Conservation (phyloP, 37 sponge, comb jelly and placozoan species). For the Oopsacas minuta region DNA sequence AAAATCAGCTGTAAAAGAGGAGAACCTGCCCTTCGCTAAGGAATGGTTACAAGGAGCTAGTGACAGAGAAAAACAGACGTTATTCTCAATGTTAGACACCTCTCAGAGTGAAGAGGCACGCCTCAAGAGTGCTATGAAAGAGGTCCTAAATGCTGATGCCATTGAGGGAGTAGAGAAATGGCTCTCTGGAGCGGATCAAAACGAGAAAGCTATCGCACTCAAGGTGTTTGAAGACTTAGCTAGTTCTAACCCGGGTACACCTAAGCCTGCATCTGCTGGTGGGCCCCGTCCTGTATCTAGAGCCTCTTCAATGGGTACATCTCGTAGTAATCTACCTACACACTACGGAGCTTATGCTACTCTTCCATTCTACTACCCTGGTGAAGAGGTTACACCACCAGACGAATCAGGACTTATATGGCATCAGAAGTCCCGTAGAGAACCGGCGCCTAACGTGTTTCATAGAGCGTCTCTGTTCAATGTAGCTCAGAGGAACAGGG, state of each 20-base stretch:
- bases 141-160: background rate
- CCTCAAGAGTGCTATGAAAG: conserved; percentile 13
- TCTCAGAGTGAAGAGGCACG: background rate
- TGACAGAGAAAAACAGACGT: background rate
- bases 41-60: background rate
- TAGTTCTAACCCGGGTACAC: background rate
- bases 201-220: conserved; percentile 12
- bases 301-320: background rate
- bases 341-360: conserved; percentile 1
- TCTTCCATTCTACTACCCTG: conserved; percentile 15
- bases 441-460: conserved; percentile 65
- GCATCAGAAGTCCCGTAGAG: conserved; percentile 25
- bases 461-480: conserved; percentile 67
- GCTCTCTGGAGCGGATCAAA: background rate
- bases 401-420: background rate
- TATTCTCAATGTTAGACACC: background rate
- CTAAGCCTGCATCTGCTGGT: background rate
- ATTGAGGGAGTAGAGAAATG: conserved; percentile 5
- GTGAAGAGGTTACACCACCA: background rate
- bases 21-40: conserved; percentile 11
- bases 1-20: background rate
- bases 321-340: background rate
- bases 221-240: conserved; percentile 1
- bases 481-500: conserved; percentile 29
- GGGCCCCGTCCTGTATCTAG: background rate